Evolutionary conservation across 2,888 invertebrate species (phyloP).

Genomic region (Napeogenes inachia): DNA sequence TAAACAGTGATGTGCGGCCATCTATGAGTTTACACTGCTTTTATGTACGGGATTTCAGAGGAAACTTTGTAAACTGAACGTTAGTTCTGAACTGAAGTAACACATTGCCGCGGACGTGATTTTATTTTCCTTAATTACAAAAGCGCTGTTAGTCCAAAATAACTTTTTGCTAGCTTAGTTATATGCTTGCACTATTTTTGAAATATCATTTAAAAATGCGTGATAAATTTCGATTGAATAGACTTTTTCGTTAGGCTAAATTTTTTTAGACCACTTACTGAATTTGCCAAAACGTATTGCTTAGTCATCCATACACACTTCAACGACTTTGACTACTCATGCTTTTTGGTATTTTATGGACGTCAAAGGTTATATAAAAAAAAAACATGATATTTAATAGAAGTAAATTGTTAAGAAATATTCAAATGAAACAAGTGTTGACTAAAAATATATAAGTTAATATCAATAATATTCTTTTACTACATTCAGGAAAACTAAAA

Average conservation of each 20-base stretch:
- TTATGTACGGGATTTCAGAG: slow-evolving; percentile 18
- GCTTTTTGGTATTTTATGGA: slow-evolving; percentile 25
- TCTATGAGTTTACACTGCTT: slow-evolving; percentile 17
- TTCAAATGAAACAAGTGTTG: background rate
- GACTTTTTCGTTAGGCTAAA: slow-evolving; percentile 15
- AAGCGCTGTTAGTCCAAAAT: slow-evolving; percentile 5
- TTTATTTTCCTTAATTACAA: slow-evolving; percentile 8
- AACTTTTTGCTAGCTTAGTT: slow-evolving; percentile 5
- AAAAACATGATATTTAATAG: background rate
- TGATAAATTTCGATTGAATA: slow-evolving; percentile 2
- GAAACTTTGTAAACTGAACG: slow-evolving; percentile 5
- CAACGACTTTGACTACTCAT: slow-evolving; percentile 25
- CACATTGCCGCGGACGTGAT: slow-evolving; percentile 7
- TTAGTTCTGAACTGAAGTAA: slow-evolving; percentile 6
- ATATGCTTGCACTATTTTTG: slow-evolving; percentile 7
- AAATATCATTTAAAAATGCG: slow-evolving; percentile 1
- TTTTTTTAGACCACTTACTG: slow-evolving; percentile 17
- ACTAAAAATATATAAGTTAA: no score
- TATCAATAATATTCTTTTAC: no score
- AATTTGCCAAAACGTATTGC: slow-evolving; percentile 25
- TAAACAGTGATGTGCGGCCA: slow-evolving; percentile 42
- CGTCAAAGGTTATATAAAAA: slow-evolving; percentile 21
- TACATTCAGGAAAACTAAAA: no score
- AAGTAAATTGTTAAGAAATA: background rate
- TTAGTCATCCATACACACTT: slow-evolving; percentile 28